Base-by-base conservation (phyloP, 2,797 vertebrate species). In the Gallinago solitaria region DNA sequence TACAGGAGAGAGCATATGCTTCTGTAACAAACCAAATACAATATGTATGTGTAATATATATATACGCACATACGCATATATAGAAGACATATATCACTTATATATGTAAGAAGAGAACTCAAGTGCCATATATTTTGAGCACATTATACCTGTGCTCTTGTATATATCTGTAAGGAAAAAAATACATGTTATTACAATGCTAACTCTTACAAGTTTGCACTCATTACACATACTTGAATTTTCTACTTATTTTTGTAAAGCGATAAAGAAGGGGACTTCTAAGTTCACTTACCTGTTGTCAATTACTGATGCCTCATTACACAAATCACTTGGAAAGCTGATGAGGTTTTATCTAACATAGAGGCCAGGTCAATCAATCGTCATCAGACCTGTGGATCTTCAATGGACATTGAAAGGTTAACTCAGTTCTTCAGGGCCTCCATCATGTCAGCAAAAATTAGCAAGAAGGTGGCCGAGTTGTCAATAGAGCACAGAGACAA, bases 361-460 rank as follows among this genome's bases (percentile, higher is more conserved):
- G 96, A 98, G 98, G 98, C 98, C 98, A 98, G 98, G 98, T 98
- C 98, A 98, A 99, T 99, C 98, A 98, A 99, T 99, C 95, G 98
- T 98, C 98, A 98, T 98, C 98, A 98, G 98, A 98, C 98, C 97
- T 98, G 98, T 98, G 93, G 98, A 98, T 98, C 98, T 97, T 98
- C 98, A 98, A 98, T 98, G 98, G 98, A 98, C 98, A 98, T 98
- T 98, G 98, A 99, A 99, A 99, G 99, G 99, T 99, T 99, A 99
- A 98, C 98, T 98, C 98, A 98, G 98, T 99, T 98, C 98, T 98
- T 97, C 96, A 93, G 98, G 98, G 97, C 98, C 97, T 97, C 98
- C 97, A 97, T 97, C 88, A 96, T 99, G 99, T 99, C 99, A 99
- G 99, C 99, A 99, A 98, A 99, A 99, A 99, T 99, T 98, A 98